Evolutionary conservation across 2,888 invertebrate species (phyloP), one percentile per base, ranked within the genome.

Genomic region (Uropetala carovei): DNA sequence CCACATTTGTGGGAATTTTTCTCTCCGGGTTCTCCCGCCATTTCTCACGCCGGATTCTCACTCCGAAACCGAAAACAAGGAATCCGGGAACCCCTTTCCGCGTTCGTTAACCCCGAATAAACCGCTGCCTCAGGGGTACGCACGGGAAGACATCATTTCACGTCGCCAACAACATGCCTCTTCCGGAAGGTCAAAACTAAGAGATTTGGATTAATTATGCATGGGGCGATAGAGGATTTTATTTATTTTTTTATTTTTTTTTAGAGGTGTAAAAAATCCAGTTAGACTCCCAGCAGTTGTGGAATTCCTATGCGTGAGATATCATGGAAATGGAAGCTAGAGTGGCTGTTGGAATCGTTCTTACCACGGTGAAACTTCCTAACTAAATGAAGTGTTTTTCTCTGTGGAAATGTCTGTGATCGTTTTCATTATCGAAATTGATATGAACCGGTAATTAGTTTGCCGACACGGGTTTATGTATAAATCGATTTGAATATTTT

Each of bases 31-130:
- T n/a, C 57, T n/a, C n/a, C 83, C 10, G 83, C 57, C 18, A n/a
- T n/a, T 83, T 83, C 83, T 83, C 83, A 83, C 83, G 56, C 10
- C n/a, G 57, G 57, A n/a, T 83, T 83, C 83, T 57, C 83, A 83
- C 83, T 83, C 16, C 18, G 18, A 2, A 14, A 18, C 83, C 57
- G 57, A 83, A 83, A 83, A 83, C 83, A 43, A 56, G 56, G 83
- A 56, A n/a, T 56, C 30, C 43, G 30, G 13, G 57, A 43, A 18
- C 83, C 83, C 83, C n/a, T 57, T 18, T 83, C 83, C 30, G 13
- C 22, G 83, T 83, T 16, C 57, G 43, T 56, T 18, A 14, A 10
- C 56, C 10, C 11, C 56, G 43, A 8, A 0, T 83, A 4, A 83
- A 57, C 57, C 83, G 57, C 56, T 83, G 5, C 57, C n/a, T 8